These are phyloP conservation scores for Fulica atra DNA, from an alignment of 2,113 vertebrate species.

Conservation along the genomic window DNA sequence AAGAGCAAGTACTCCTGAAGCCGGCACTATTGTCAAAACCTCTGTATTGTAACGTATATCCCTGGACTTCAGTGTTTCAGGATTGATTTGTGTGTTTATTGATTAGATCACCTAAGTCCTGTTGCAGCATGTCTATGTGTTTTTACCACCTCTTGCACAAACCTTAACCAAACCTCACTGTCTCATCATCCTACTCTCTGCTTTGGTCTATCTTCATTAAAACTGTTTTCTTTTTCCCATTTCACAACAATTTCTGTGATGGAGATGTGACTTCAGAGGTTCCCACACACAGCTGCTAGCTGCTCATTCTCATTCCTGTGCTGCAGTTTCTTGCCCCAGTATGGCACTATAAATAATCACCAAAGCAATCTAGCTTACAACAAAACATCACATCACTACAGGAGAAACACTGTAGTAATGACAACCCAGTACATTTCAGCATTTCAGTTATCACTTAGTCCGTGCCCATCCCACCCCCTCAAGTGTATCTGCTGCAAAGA, in stretches of 20 bases:
- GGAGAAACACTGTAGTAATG: background rate
- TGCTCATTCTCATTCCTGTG: background rate
- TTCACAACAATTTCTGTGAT: background rate
- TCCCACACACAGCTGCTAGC: background rate
- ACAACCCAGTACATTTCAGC: background rate
- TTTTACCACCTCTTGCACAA: background rate
- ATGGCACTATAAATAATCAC: background rate
- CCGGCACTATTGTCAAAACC: background rate
- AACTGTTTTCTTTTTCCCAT: background rate
- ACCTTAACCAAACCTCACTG: background rate
- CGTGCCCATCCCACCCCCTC: too few species aligned
- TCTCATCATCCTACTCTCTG: background rate
- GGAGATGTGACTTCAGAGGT: background rate
- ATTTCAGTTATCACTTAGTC: background rate
- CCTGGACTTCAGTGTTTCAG: background rate
- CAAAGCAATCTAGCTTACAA: background rate
- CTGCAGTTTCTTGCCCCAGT: background rate
- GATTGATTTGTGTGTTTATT: background rate
- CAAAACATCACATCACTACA: background rate
- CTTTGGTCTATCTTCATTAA: background rate
- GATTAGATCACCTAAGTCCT: background rate
- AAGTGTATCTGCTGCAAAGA: background rate
- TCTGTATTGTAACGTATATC: fast-evolving
- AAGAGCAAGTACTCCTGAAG: background rate
- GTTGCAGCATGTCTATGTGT: background rate